phyloP scores from a whole-genome alignment of 2,113 vertebrate genomes.

The Carollia perspicillata region DNA sequence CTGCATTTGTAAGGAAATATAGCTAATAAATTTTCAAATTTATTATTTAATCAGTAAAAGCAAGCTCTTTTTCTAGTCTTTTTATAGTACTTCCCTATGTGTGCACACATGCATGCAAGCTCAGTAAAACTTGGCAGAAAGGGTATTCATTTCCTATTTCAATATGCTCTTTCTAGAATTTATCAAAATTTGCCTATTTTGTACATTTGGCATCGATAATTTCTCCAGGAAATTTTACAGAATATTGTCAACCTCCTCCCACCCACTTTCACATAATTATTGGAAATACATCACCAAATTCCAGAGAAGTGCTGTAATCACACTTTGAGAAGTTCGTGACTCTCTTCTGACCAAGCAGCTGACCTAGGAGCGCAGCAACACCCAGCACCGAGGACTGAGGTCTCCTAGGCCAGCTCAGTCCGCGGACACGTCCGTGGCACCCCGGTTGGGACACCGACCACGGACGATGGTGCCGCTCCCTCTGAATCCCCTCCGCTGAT shows the following conservation, averaged over 20 bases:
- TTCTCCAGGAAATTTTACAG: neutral
- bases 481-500: neutral
- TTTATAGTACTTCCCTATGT: neutral
- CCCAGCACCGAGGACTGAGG: accelerated
- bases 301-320: neutral
- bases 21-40: neutral
- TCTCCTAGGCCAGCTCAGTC: neutral
- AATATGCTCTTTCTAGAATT: neutral
- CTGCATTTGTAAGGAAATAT: neutral
- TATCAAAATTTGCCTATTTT: neutral
- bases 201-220: neutral
- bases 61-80: neutral
- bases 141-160: neutral
- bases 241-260: neutral
- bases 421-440: accelerated
- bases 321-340: neutral
- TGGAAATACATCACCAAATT: neutral
- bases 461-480: accelerated
- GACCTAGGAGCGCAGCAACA: too few relatives aligned
- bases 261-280: neutral
- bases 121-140: neutral
- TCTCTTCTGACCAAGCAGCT: neutral
- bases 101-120: neutral
- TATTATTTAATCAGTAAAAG: neutral
- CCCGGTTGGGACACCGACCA: neutral